Evolutionary conservation across 2,113 vertebrate species (phyloP), one percentile per base, ranked within the genome.

Genomic region (Oreochromis niloticus): DNA sequence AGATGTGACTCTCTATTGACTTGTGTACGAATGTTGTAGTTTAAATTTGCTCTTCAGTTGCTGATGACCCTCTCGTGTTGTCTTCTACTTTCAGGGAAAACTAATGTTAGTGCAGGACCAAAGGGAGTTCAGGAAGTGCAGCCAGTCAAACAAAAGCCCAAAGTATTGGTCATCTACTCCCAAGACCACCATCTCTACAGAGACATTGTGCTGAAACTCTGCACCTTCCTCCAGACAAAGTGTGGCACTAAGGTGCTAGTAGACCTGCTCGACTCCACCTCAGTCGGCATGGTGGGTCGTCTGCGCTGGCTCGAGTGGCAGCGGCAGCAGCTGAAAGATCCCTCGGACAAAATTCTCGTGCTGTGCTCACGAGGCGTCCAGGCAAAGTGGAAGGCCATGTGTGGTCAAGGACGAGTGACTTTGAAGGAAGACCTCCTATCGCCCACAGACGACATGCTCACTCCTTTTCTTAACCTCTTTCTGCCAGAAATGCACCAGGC

Each of bases 341-440:
- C 96, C 0, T 94, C 96, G 1, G 97, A 97, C 13, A 99, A 99
- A 80, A 97, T 99, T 80, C 94, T 99, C 61, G 90, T 99, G 61
- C 94, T 99, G 24, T 99, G 98, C 68, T 99, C 98, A 1, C 96
- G 89, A 3, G 98, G 99, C 2, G 97, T 98, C 11, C 97, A 95
- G 78, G 97, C 97, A 41, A 99, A 99, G 41, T 99, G 99, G 98
- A 96, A 96, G 24, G 97, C 99, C 55, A 97, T 99, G 95, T 97
- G 98, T 0, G 97, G 97, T 4, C 93, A 91, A 1, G 93, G 92
- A 5, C 88, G 7, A 9, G 84, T 98, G 52, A 94, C 81, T 5
- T 94, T 99, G 66, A 96, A 89, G 48, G 97, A 98, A 39, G 99
- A 99, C 85, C 81, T 92, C 4, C 73, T 91, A 6, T 97, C 97